These are phyloP conservation scores for Tetragnatha montana DNA, from an alignment of 2,888 invertebrate species.

Conservation along the genomic window DNA sequence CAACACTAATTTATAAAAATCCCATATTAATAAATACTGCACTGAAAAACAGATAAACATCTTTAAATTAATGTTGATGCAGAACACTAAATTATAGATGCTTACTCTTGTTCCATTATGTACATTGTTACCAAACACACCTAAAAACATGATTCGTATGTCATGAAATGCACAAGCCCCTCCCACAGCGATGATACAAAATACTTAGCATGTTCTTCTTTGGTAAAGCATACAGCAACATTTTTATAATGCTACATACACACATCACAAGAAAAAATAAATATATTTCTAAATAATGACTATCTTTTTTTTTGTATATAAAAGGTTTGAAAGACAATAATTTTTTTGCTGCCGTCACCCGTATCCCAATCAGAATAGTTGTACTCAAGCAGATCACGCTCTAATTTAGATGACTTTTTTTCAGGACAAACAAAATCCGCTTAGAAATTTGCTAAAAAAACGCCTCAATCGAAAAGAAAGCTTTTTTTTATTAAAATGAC, in stretches of 20 bases:
- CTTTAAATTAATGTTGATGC: conserved; percentile 40
- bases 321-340: conserved; percentile 69
- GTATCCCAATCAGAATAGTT: conserved; percentile 66
- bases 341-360: conserved; percentile 70
- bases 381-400: conserved; percentile 3
- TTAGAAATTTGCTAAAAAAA: conserved; percentile 31
- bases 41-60: conserved; percentile 63
- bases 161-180: conserved; percentile 59
- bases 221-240: conserved; percentile 61
- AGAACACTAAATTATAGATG: conserved; percentile 59
- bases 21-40: conserved; percentile 64
- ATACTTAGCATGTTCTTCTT: conserved; percentile 65
- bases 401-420: conserved; percentile 29
- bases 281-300: conserved; percentile 69
- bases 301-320: conserved; percentile 66
- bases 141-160: conserved; percentile 62
- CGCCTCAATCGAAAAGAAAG: not conserved
- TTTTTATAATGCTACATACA: conserved; percentile 62
- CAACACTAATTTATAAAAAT: conserved; percentile 70
- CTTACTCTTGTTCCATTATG: conserved; percentile 55
- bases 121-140: conserved; percentile 62
- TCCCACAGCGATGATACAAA: conserved; percentile 49
- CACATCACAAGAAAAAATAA: conserved; percentile 60
- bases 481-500: conserved; percentile 24
- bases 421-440: conserved; percentile 12